Evolutionary conservation across 2,113 vertebrate species (phyloP), one percentile per base, ranked within the genome.

Genomic region (Xiphophorus hellerii): DNA sequence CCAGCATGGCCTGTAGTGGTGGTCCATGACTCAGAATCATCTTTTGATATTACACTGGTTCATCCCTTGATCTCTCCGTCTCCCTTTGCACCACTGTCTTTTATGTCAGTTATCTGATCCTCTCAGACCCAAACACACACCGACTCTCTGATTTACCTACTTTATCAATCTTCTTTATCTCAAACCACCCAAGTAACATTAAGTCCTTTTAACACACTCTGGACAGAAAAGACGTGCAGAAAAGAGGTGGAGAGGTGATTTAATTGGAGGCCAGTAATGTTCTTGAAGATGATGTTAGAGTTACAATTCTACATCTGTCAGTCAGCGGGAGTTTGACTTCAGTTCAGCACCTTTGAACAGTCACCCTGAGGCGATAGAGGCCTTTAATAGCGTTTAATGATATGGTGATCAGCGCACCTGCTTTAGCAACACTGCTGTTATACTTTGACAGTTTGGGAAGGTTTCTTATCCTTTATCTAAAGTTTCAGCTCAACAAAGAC

Each of bases 61-160:
- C 87, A 88, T 28, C 68, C 87, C 77, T 92, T 87, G 82, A 87
- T 90, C 89, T 86, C 33, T 33, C 71, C 73, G 63, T 84, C 79
- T 81, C 75, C 80, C 66, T 85, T 60, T 81, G 79, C 84, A 48
- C 61, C 42, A 13, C 29, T 72, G 37, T 87, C 84, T 91, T 92
- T 92, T 80, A 91, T 88, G 85, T 85, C 74, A 62, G 76, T 67
- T 84, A 61, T 90, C 85, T 87, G 83, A 88, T 89, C 80, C 87
- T 81, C 67, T 62, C 80, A 66, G 80, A 80, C 68, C 62, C 31
- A 29, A 63, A 54, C 77, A 77, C 61, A 60, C 27, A 69, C 31
- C 8, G 60, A 13, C 81, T 68, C 78, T 77, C 77, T 76, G 78
- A 82, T 80, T 83, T 78, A 63, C 67, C 71, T 51, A 62, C 69